phyloP scores from a whole-genome alignment of 2,888 invertebrate species.

The Stenodera caucasica region DNA sequence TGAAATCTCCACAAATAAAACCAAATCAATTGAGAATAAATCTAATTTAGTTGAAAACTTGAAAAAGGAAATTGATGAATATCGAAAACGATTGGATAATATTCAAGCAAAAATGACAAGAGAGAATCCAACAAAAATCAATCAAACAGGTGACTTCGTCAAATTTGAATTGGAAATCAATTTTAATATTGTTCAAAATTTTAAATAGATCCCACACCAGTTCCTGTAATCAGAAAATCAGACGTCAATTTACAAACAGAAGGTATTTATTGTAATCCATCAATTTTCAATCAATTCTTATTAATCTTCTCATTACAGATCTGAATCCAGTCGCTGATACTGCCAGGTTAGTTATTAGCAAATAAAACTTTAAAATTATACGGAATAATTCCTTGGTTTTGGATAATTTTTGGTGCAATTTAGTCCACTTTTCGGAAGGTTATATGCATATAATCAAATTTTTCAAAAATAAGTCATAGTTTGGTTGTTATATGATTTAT shows the following conservation, averaged over 20 bases:
- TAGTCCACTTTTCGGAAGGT: not conserved
- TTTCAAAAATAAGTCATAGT: no score
- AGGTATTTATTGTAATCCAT: not conserved
- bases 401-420: not conserved
- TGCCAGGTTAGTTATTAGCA: not conserved
- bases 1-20: conserved; percentile 27
- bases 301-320: not conserved
- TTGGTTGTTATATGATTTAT: no score
- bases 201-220: no score
- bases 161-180: no score
- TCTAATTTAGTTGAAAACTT: conserved; percentile 33
- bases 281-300: not conserved
- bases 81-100: conserved; percentile 13
- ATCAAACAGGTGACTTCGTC: no score
- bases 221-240: not conserved
- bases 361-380: not conserved
- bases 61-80: conserved; percentile 36
- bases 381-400: no score
- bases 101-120: no score
- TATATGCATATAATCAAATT: not conserved
- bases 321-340: not conserved
- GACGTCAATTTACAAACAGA: not conserved
- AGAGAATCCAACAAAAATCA: no score
- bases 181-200: no score
- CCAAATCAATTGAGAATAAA: conserved; percentile 21